Evolutionary conservation across 2,113 vertebrate species (phyloP).

Genomic region (Hippolais icterina): DNA sequence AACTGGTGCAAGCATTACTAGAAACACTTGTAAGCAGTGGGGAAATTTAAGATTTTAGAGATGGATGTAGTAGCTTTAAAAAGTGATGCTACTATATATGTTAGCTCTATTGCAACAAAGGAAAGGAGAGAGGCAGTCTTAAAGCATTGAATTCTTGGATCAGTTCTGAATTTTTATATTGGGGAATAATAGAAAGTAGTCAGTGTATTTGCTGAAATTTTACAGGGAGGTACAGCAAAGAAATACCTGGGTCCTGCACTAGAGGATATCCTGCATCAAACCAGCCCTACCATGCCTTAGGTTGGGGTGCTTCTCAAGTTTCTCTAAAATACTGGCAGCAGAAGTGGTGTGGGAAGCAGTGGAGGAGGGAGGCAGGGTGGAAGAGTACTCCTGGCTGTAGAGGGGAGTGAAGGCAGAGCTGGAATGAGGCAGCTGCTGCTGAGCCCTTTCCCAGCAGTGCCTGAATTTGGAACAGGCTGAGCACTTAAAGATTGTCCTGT

Average conservation of each 20-base stretch:
- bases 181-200: background rate
- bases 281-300: background rate
- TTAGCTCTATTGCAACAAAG: background rate
- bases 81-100: background rate
- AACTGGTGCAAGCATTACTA: background rate
- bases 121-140: background rate
- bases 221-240: background rate
- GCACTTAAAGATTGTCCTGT: background rate
- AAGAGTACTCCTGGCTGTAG: background rate
- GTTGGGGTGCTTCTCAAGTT: background rate
- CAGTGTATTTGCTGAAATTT: background rate
- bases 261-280: background rate
- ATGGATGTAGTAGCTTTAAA: background rate
- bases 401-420: background rate
- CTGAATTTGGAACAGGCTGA: rapidly evolving
- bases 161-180: background rate
- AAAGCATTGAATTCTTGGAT: background rate
- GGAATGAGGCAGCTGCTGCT: background rate
- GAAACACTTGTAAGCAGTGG: background rate
- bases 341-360: background rate
- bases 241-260: background rate
- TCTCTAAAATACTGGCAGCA: background rate
- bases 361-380: background rate
- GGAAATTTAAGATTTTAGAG: background rate
- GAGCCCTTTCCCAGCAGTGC: background rate